These are phyloP conservation scores for Datnioides undecimradiatus DNA, from an alignment of 2,113 vertebrate species.

Conservation along the genomic window DNA sequence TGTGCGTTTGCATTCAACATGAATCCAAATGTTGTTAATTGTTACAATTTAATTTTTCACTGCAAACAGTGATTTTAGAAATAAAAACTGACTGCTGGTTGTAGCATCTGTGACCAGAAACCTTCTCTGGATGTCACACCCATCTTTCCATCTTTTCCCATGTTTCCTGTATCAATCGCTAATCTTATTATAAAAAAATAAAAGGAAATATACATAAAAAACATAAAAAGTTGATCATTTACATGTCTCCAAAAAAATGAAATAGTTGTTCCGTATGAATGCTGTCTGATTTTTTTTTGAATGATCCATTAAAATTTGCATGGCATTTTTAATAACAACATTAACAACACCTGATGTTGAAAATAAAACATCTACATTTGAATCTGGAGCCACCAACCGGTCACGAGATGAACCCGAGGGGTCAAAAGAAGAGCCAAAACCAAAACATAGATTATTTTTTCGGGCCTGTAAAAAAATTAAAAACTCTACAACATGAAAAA, in stretches of 20 bases:
- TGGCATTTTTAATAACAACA: neutral
- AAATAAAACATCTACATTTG: neutral
- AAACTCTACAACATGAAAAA: neutral
- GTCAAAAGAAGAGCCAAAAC: neutral
- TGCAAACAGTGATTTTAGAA: neutral
- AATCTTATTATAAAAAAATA: neutral
- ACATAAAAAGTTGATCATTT: neutral
- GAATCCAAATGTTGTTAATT: no score
- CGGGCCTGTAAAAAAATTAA: neutral
- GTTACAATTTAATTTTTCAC: no score
- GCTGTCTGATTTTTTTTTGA: neutral
- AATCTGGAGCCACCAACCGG: no score
- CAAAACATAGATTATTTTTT: no score
- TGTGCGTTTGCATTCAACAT: conserved; percentile 18
- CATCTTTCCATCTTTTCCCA: neutral
- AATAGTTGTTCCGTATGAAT: neutral
- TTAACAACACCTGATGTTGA: neutral
- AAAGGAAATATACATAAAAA: neutral
- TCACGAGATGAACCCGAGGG: neutral
- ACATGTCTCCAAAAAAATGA: neutral
- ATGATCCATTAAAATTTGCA: neutral
- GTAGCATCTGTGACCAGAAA: no score
- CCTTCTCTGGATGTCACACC: neutral
- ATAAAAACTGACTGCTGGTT: no score
- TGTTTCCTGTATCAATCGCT: neutral